Evolutionary conservation across 2,113 vertebrate genomes (phyloP), one percentile per base, ranked within the genome.

Genomic region (Calonectris borealis): DNA sequence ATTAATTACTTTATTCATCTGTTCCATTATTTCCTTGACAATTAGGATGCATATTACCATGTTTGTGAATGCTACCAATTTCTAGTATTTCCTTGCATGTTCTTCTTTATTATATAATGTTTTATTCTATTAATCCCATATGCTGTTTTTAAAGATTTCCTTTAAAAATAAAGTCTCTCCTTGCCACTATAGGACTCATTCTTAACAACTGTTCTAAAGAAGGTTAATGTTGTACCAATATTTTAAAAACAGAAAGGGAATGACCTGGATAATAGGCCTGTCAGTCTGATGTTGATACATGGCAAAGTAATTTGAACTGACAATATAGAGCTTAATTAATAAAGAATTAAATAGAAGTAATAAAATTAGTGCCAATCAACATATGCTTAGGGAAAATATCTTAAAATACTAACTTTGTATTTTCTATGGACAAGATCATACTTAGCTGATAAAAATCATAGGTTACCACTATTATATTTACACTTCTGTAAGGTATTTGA

Each of bases 261-360:
- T 71, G 79, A 93, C 64, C 82, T 86, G 79, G 48, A 22, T 93
- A 94, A 95, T 38, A 91, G 31, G 77, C 16, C 57, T 84, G 52
- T 72, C 76, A 92, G 61, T 84, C 69, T 86, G 52, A 84, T 86
- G 93, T 24, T 76, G 77, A 94, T 79, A 95, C 34, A 83, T 29
- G 27, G 88, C 69, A 94, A 94, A 96, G 66, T 25, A 82, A 52
- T 89, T 90, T 83, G 69, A 96, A 89, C 52, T 94, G 91, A 92
- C 91, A 44, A 94, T 52, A 85, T 0, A 64, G 24, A 96, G 61
- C 36, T 84, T 86, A 94, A 94, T 91, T 91, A 96, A 82, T 86
- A 92, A 60, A 62, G n/a, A 93, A 93, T 75, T 86, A 88, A 93
- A 93, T 54, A 78, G 57, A 81, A 90, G 38, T 81, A 97, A 94